phyloP scores from a whole-genome alignment of 2,888 invertebrate species.

The Diogma glabrata region DNA sequence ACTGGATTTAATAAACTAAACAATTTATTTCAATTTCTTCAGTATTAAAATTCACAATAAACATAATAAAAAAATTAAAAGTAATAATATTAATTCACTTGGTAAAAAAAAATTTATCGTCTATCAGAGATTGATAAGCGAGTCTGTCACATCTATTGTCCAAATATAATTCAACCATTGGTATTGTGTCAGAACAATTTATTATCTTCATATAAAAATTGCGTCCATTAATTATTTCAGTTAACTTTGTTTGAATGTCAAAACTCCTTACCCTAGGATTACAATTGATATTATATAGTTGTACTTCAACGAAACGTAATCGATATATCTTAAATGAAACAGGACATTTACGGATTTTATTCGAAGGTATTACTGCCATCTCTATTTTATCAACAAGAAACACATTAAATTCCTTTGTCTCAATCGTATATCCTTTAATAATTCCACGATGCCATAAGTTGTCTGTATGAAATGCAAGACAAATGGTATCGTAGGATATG shows the following conservation, averaged over 20 bases:
- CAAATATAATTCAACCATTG: slow-evolving; percentile 31
- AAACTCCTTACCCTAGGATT: slow-evolving; percentile 30
- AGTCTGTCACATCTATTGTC: not conserved
- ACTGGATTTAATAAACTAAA: too few species aligned
- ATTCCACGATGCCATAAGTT: slow-evolving; percentile 59
- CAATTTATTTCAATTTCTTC: too few species aligned
- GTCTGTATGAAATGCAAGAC: slow-evolving; percentile 51
- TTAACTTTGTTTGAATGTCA: slow-evolving; percentile 29
- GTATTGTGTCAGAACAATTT: slow-evolving; percentile 22
- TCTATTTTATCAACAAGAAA: slow-evolving; percentile 69
- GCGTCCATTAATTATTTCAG: slow-evolving; percentile 32
- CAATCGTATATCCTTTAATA: slow-evolving; percentile 41
- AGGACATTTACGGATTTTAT: slow-evolving; percentile 40
- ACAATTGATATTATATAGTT: slow-evolving; percentile 35
- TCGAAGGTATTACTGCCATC: slow-evolving; percentile 39
- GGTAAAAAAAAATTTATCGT: not conserved
- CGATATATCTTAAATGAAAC: slow-evolving; percentile 41
- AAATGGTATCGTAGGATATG: slow-evolving; percentile 43
- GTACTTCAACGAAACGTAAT: slow-evolving; percentile 40
- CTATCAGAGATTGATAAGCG: not conserved
- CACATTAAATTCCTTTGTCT: slow-evolving; percentile 42
- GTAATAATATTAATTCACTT: slow-evolving; percentile 1
- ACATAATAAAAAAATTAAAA: slow-evolving; percentile 2
- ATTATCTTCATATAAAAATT: slow-evolving; percentile 34
- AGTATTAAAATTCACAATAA: too few species aligned